A percentile compares a stretch with the other conserved stretches of the same genome.
phyloP scores from a whole-genome alignment of 1,140 invertebrate species.

The Drosophila lini region DNA sequence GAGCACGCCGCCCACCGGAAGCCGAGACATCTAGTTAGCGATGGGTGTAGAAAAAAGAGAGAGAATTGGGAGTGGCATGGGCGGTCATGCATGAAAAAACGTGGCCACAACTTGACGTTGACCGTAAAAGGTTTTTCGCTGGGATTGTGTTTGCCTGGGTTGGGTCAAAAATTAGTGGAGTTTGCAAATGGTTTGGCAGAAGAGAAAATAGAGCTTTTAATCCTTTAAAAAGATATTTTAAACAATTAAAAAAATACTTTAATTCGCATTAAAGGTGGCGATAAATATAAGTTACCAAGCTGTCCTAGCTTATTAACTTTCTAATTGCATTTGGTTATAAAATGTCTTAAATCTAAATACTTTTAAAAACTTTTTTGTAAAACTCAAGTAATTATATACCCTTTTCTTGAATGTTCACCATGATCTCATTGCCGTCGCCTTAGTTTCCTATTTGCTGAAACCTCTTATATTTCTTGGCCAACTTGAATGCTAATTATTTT shows the following conservation, averaged over 20 bases:
- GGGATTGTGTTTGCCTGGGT: conserved; percentile 32
- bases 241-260: not conserved
- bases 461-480: conserved; percentile 5
- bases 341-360: too few relatives aligned
- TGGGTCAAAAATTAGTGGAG: conserved; percentile 33
- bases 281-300: not conserved
- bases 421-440: conserved; percentile 8
- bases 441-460: not conserved
- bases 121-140: conserved; percentile 43
- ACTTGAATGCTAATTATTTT: conserved; percentile 47
- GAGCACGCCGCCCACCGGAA: conserved; percentile 29
- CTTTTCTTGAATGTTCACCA: not conserved
- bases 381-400: not conserved
- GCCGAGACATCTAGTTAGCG: conserved; percentile 30
- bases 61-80: conserved; percentile 10
- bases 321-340: not conserved
- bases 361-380: not conserved
- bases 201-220: conserved; percentile 3
- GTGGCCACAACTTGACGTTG: conserved; percentile 49
- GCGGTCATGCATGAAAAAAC: conserved; percentile 41
- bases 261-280: not conserved
- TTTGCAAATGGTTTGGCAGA: conserved; percentile 17
- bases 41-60: not conserved
- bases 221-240: not conserved
- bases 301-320: not conserved